Evolutionary conservation across 2,797 vertebrate genomes (phyloP).

Genomic region (Calcarius lapponicus): DNA sequence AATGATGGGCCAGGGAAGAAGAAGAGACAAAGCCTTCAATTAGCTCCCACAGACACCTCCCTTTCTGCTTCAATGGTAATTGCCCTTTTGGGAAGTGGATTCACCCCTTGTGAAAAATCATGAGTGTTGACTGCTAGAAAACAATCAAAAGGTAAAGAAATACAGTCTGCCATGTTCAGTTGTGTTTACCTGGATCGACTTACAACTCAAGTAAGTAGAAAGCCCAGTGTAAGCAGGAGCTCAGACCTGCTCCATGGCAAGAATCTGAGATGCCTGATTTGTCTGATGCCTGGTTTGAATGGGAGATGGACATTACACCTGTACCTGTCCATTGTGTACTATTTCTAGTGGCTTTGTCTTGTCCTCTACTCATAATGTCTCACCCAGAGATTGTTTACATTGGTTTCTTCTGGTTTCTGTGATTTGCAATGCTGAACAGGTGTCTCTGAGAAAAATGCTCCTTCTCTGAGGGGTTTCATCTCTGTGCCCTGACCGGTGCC

Average conservation of each 20-base stretch:
- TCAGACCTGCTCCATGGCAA: not conserved
- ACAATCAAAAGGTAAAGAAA: not conserved
- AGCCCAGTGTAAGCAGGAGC: not conserved
- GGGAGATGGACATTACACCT: not conserved
- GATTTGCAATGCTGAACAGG: not conserved
- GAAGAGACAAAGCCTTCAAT: not conserved
- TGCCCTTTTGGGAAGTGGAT: not conserved
- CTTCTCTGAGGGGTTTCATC: not conserved
- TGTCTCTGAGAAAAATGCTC: not conserved
- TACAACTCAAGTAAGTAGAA: not conserved
- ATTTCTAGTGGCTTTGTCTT: not conserved
- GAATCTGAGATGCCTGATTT: not conserved
- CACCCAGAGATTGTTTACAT: not conserved
- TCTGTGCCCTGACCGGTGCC: not conserved
- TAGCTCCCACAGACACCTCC: fast-evolving
- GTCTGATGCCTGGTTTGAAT: not conserved
- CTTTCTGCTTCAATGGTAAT: not conserved
- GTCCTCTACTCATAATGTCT: not conserved
- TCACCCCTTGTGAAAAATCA: not conserved
- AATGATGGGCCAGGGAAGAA: not conserved
- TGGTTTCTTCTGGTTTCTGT: not conserved
- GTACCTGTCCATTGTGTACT: not conserved
- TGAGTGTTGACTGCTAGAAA: not conserved
- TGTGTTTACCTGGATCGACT: not conserved
- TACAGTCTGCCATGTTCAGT: not conserved